These are phyloP conservation scores for Chiloscyllium punctatum DNA, from an alignment of 2,797 vertebrate genomes.

Conservation along the genomic window DNA sequence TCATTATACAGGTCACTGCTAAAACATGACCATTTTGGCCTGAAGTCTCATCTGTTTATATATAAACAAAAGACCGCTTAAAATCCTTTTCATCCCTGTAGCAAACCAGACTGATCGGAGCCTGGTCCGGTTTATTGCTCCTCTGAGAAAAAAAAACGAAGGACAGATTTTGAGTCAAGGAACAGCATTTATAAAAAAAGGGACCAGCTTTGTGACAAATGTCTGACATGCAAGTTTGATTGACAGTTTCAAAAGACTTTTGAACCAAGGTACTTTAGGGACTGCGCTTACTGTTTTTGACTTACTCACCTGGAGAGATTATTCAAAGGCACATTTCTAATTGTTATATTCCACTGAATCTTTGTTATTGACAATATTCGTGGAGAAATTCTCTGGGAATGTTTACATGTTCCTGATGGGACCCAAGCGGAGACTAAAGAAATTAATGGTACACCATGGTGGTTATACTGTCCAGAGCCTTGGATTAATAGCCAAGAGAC, in stretches of 20 bases:
- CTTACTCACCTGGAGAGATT: neutral
- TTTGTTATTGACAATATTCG: neutral
- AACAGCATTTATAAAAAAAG: too few species aligned
- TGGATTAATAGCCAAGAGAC: neutral
- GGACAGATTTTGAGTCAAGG: too few species aligned
- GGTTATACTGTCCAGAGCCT: neutral
- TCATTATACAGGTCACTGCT: too few species aligned
- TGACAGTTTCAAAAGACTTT: neutral
- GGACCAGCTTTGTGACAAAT: too few species aligned
- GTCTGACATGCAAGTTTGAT: neutral
- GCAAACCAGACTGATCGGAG: too few species aligned
- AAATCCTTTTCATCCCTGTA: too few species aligned
- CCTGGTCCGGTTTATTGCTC: too few species aligned
- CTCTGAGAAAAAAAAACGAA: too few species aligned
- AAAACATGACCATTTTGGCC: too few species aligned
- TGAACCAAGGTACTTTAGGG: neutral
- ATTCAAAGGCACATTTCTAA: neutral
- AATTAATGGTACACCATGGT: neutral
- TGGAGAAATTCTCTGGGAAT: neutral
- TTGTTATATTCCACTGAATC: neutral
- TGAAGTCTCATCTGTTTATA: too few species aligned
- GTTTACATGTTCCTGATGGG: neutral
- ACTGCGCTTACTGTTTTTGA: neutral
- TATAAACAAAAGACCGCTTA: too few species aligned
- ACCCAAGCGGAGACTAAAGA: neutral